A percentile compares a stretch with the other conserved stretches of the same genome.
phyloP scores from a whole-genome alignment of 2,113 vertebrate genomes.

The Phyllostomus discolor region DNA sequence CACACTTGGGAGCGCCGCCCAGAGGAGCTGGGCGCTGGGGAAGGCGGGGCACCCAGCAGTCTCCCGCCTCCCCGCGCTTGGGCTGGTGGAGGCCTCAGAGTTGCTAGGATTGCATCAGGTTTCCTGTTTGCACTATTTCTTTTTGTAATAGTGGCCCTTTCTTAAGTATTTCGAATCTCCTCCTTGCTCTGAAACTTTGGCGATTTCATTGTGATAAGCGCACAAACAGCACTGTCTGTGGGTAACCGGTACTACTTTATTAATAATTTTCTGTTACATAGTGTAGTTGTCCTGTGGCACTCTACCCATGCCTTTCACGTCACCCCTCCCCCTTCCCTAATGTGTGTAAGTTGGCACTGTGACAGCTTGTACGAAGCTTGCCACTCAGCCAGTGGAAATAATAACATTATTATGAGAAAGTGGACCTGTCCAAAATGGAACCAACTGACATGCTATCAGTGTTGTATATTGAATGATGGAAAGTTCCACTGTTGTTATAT shows the following conservation, averaged over 20 bases:
- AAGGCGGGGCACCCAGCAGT: slow-evolving; percentile 46
- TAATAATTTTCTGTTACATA: slow-evolving; percentile 69
- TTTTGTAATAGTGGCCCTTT: slow-evolving; percentile 69
- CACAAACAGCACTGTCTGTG: slow-evolving; percentile 78
- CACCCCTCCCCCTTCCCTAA: neutral
- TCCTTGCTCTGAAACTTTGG: slow-evolving; percentile 68
- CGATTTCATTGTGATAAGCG: slow-evolving; percentile 76
- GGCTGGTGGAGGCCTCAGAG: slow-evolving; percentile 55
- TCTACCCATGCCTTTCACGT: neutral
- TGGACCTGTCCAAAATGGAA: slow-evolving; percentile 70
- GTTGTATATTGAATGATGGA: slow-evolving; percentile 69
- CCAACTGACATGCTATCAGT: slow-evolving; percentile 71
- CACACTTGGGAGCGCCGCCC: slow-evolving; percentile 60
- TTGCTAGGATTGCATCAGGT: slow-evolving; percentile 77
- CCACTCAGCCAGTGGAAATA: slow-evolving; percentile 71
- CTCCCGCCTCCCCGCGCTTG: slow-evolving; percentile 42
- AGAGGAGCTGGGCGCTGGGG: slow-evolving; percentile 24
- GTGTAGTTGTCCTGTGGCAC: slow-evolving; percentile 61
- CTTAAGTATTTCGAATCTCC: slow-evolving; percentile 63
- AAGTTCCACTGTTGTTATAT: slow-evolving; percentile 76
- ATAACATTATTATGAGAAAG: slow-evolving; percentile 73
- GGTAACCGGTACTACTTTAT: slow-evolving; percentile 80
- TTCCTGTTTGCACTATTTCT: slow-evolving; percentile 78
- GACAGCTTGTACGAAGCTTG: slow-evolving; percentile 72
- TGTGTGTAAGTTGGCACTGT: slow-evolving; percentile 58